Evolutionary conservation across 2,888 invertebrate genomes (phyloP).

Genomic region (Mantis religiosa): DNA sequence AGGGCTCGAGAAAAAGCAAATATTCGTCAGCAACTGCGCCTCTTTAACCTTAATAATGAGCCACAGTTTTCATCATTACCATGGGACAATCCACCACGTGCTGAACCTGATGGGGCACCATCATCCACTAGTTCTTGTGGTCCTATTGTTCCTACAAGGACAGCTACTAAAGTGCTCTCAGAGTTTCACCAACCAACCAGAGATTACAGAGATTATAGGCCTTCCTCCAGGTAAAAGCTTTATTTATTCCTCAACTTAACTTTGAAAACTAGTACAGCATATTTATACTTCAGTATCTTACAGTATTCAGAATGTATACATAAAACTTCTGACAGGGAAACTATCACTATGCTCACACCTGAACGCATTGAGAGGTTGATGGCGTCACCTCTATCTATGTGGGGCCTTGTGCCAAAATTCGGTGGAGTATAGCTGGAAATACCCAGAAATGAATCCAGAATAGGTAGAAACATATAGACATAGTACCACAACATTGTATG

Average conservation of each 20-base stretch:
- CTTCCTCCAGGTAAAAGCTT: conserved; percentile 28
- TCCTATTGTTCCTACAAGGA: conserved; percentile 30
- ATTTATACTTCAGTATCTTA: too few relatives aligned
- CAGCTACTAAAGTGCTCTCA: conserved; percentile 51
- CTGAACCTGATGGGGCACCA: conserved; percentile 69
- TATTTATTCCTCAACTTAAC: background rate
- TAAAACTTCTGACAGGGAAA: too few relatives aligned
- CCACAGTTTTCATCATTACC: conserved; percentile 55
- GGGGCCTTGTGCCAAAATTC: too few relatives aligned
- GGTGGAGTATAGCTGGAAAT: too few relatives aligned
- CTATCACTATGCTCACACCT: too few relatives aligned
- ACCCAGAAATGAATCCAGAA: too few relatives aligned
- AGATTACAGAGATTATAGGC: conserved; percentile 51
- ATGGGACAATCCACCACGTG: conserved; percentile 44
- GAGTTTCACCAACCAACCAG: conserved; percentile 53
- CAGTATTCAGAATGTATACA: too few relatives aligned
- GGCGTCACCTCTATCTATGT: too few relatives aligned
- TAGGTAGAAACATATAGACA: too few relatives aligned
- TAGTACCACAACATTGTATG: too few relatives aligned
- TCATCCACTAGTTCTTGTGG: conserved; percentile 49
- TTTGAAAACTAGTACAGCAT: background rate
- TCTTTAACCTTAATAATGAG: conserved; percentile 66
- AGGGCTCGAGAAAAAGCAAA: conserved; percentile 55
- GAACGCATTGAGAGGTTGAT: too few relatives aligned
- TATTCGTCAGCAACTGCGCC: conserved; percentile 68